Evolutionary conservation across 2,797 vertebrate species (phyloP), one percentile per base, ranked within the genome.

Genomic region (Dromococcyx pavoninus): DNA sequence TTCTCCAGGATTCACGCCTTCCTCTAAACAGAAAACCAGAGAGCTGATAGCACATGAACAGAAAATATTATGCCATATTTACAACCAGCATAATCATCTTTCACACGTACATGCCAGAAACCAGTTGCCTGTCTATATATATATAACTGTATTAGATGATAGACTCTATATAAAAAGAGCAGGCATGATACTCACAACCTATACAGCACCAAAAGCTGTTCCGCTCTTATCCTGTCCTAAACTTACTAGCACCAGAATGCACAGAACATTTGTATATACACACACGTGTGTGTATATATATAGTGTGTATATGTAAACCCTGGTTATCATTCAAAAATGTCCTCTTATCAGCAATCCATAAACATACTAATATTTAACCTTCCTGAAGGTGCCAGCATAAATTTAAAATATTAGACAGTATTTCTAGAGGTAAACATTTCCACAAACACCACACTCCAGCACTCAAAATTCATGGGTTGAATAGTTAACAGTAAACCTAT

Each of bases 41-140:
- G 58, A 86, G n/a, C 64, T 78, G 51, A 84, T 4, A 93, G 51
- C 28, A 82, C 10, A 61, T 4, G 48, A 91, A 79, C 53, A 91
- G 64, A 89, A 93, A 93, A 73, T 32, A 88, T 43, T 86, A 84
- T 30, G 25, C 62, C 73, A 25, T 81, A 70, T 88, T 91, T 93
- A 90, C 87, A 93, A 54, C 27, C 37, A 78, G 46, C 16, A 15
- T 13, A n/a, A 95, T 88, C 73, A 75, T 60, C 82, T 91, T 91
- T 75, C 86, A 78, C 30, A 27, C 24, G 75, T 72, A 69, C 24
- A 66, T 27, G 22, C 28, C 60, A 70, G 30, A 91, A 48, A 82
- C 28, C 53, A 86, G 60, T 37, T 87, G 83, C 64, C 35, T 41
- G 1, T 43, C 67, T 86, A 7, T n/a, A 37, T 61, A 41, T 56